Base-by-base conservation (phyloP, 2,888 invertebrate genomes). In the Caenorhabditis virilis region DNA sequence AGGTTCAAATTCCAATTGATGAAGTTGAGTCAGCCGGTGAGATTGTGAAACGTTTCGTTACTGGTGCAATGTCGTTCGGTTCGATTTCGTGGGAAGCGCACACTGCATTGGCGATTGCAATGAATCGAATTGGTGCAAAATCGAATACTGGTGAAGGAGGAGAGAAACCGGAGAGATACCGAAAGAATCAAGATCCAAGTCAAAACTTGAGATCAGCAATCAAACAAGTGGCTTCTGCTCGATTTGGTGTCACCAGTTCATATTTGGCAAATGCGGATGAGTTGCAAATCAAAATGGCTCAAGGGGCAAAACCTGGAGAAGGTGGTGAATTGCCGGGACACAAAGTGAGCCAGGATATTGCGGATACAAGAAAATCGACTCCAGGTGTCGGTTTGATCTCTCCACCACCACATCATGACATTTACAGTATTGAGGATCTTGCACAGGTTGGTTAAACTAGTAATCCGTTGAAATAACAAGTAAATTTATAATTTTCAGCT, bases 111-210 rank as follows among this genome's bases (percentile, higher is more conserved):
- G 97, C 98, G 0, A 87, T 93, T 52, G 95, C 97, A 0, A 98
- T 98, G 98, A 98, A 98, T 85, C 89, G 91, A 73, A 90, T 95
- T 77, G 92, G 93, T 2, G 97, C 92, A 71, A 98, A 97, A 86
- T 97, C 95, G 65, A 98, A 98, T 85, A 98, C 98, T 0, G 98
- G 98, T 23, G 98, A 98, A 86, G 98, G 98, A 59, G 98, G 89
- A 42, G 89, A 89, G 83, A 87, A 88, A 77, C 84, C 88, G 3
- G 88, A 88, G 45, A 84, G 89, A 48, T 94, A 93, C 59, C 61
- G 57, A 15, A 68, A 69, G 36, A 87, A 89, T 78, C 88, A 91
- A 86, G 91, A 92, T 82, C 89, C 90, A 0, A 88, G 90, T 60
- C 88, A 88, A 83, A 93, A 91, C 85, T 89, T 88, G 75, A 88